A percentile compares a stretch with the other conserved stretches of the same genome.
These are phyloP conservation scores for Tanytarsus gracilentus DNA, from an alignment of 2,888 invertebrate genomes.

Conservation along the genomic window DNA sequence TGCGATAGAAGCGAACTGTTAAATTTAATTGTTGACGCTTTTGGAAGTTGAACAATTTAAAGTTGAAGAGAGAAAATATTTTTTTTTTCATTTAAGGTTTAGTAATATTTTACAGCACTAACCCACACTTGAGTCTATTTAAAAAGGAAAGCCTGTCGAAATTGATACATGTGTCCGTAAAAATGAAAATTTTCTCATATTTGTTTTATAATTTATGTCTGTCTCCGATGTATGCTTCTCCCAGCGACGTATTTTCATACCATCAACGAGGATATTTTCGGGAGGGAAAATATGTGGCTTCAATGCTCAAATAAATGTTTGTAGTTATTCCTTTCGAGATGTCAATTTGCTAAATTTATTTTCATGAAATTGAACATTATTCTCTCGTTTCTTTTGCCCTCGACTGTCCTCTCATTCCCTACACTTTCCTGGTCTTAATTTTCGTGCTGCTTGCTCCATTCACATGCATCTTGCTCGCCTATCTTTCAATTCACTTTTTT, in stretches of 20 bases:
- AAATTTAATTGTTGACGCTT: too few relatives aligned
- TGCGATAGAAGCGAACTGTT: too few relatives aligned
- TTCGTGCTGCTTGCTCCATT: background rate
- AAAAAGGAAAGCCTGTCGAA: too few relatives aligned
- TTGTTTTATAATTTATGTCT: too few relatives aligned
- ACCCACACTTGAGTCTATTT: too few relatives aligned
- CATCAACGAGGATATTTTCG: background rate
- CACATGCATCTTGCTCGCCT: background rate
- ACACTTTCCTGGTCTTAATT: background rate
- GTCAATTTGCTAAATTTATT: conserved; percentile 28
- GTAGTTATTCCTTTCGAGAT: conserved; percentile 28
- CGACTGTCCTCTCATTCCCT: background rate
- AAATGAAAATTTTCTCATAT: background rate
- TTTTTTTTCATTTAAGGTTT: too few relatives aligned
- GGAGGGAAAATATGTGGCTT: background rate
- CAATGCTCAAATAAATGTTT: conserved; percentile 22
- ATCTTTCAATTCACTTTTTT: background rate
- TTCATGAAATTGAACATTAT: conserved; percentile 11
- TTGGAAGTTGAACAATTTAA: too few relatives aligned
- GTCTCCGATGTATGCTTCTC: background rate
- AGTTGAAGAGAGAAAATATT: too few relatives aligned
- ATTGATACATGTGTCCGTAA: conserved; percentile 16
- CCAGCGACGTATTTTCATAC: background rate
- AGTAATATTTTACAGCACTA: too few relatives aligned
- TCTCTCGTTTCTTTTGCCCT: background rate